Base-by-base conservation (phyloP, 2,113 vertebrate genomes). In the Sylvia atricapilla region DNA sequence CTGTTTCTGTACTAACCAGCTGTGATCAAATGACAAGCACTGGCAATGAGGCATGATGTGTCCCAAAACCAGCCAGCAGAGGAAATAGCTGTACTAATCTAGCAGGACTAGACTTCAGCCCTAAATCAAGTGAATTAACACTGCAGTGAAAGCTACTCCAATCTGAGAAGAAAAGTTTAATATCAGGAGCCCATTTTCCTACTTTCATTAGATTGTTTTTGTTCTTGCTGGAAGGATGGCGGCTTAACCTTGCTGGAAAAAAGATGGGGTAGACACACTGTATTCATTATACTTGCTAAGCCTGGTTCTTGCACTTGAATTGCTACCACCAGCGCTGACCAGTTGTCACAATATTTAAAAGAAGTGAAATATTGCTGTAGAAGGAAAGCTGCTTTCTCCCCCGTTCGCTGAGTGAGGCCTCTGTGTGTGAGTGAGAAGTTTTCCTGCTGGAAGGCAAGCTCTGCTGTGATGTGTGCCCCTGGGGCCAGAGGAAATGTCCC, bases 171-270 rank as follows among this genome's bases (percentile, higher is more conserved):
- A 33, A 68, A 87, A 81, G 49, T 84, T 67, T 68, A 19, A 33
- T 72, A 72, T 14, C 76, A 37, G 47, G 44, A 84, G 85, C 88
- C 88, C 92, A 89, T 95, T 97, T 95, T 96, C 88, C 85, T 94
- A 60, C 92, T 95, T 97, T 95, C 62, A 46, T 89, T 92, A 94
- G 85, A 68, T 92, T 94, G 90, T 63, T 96, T 95, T 96, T 87
- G 73, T 72, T 95, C 94, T 87, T 82, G 68, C 86, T 96, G 86
- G 85, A 72, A 92, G 73, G 39, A 21, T 46, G 49, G 25, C 9
- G 14, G 62, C 87, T 82, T 92, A 58, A 76, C 64, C 69, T 94
- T 2, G 1, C 73, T 91, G 66, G 64, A 90, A 72, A 56, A 56
- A 33, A 43, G 73, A 63, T 3, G 39, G 13, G 49, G 73, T 44